phyloP scores from a whole-genome alignment of 2,888 invertebrate genomes.

The Nasonovia ribisnigri region DNA sequence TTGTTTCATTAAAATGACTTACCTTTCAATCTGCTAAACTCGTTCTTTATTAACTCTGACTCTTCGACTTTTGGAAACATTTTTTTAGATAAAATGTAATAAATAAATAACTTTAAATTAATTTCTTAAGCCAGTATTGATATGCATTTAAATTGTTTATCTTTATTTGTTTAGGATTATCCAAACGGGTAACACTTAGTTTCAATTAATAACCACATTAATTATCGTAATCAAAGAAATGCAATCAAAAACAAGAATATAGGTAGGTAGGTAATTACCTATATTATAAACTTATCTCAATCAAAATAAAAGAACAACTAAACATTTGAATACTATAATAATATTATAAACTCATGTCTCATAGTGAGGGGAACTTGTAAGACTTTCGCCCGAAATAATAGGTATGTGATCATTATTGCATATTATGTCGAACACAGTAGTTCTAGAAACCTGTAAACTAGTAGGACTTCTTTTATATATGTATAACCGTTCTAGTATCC shows the following conservation, averaged over 20 bases:
- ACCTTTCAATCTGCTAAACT: constrained; percentile 52
- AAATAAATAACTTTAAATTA: neutral
- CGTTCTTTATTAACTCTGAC: constrained; percentile 35
- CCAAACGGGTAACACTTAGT: neutral
- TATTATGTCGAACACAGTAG: neutral
- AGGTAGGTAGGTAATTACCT: no score
- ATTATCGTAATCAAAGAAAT: neutral
- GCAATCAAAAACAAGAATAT: neutral
- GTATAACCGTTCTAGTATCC: neutral
- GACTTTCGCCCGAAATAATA: neutral
- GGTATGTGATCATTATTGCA: neutral
- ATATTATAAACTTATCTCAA: neutral
- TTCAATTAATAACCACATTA: neutral
- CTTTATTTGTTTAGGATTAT: neutral
- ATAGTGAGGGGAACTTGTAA: constrained; percentile 22
- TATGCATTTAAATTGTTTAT: neutral
- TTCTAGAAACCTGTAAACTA: neutral
- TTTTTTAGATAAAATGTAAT: neutral
- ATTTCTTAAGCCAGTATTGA: neutral
- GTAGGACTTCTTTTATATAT: constrained; percentile 24
- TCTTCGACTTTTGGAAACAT: constrained; percentile 18
- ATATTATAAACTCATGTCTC: neutral
- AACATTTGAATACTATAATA: neutral
- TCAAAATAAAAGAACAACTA: neutral
- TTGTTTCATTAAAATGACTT: neutral